Percentiles rank a stretch among this genome's conserved stretches.
Conservation (phyloP, 2,113 vertebrate species). For the Labrus mixtus region DNA sequence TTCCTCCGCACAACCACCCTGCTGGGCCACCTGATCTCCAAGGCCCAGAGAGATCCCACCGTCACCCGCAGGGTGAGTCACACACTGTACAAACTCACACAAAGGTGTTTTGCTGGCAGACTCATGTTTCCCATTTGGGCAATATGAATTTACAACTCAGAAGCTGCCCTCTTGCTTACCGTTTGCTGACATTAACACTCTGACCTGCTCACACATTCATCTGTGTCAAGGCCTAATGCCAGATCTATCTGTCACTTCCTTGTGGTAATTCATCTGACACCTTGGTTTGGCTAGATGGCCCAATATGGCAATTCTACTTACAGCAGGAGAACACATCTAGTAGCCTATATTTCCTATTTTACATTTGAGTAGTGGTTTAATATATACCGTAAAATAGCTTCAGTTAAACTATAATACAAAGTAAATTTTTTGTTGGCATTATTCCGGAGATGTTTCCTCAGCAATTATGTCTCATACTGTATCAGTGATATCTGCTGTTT, state of each 20-base stretch:
- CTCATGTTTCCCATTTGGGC: conserved; percentile 48
- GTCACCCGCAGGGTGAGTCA: conserved; percentile 91
- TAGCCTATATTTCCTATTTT: too few species aligned
- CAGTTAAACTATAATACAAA: background rate
- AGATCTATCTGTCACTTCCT: conserved; percentile 30
- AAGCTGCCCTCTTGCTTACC: conserved; percentile 19
- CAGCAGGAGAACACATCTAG: background rate
- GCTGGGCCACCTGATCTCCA: conserved; percentile 93
- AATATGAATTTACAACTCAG: conserved; percentile 21
- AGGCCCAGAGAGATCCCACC: conserved; percentile 90
- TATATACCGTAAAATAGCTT: background rate
- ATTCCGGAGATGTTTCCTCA: background rate
- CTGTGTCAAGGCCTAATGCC: conserved; percentile 36
- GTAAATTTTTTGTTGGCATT: too few species aligned
- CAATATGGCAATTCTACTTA: background rate
- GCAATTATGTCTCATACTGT: background rate
- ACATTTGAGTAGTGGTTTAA: background rate
- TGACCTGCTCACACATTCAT: conserved; percentile 54
- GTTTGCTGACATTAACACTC: conserved; percentile 58
- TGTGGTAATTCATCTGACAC: conserved; percentile 1
- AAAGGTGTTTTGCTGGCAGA: conserved; percentile 35
- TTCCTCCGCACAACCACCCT: conserved; percentile 93
- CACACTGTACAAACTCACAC: conserved; percentile 32
- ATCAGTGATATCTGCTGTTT: conserved; percentile 13
- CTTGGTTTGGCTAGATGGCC: background rate